Base-by-base conservation (phyloP, 2,888 invertebrate genomes). In the Osedax fenrisi region DNA sequence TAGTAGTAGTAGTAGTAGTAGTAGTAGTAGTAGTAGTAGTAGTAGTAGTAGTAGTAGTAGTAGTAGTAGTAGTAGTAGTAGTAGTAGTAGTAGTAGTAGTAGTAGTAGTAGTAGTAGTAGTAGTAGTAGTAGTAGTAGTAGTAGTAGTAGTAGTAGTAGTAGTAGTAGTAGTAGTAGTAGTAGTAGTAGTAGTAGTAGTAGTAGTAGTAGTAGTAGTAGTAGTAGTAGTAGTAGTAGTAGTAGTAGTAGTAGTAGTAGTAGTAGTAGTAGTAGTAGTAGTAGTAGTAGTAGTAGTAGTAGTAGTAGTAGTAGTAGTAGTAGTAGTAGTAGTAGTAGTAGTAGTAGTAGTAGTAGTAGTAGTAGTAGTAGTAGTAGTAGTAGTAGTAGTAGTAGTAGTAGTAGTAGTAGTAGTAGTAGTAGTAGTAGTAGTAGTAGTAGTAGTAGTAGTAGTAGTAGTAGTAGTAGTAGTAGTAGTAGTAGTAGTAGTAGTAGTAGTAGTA, bases 1-100 rank as follows among this genome's bases (percentile, higher is more conserved):
- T 3, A 66, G 67, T 66, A 66, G 67, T 66, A 66, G 67, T 66
- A 66, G 67, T 3, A 66, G 67, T 66, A 66, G 67, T 66, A 66
- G 67, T 66, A 66, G 67, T 66, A 66, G 67, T 66, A 66, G 67
- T 66, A 66, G 67, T 66, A 66, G 67, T 66, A 66, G 67, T 66
- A 66, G 67, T 66, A 66, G 67, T 66, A 66, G 67, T 66, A 66
- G 67, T 66, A 66, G 67, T 66, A 66, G 67, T 3, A 66, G 67
- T 66, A 66, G 67, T 66, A 13, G 67, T 66, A 66, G 67, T 66
- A 66, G 67, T 66, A 66, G 67, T 3, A 66, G 67, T 66, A 66
- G 67, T 3, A 66, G 67, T 66, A 66, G 67, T 66, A 66, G 67
- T 13, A 66, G 67, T 66, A 66, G 67, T 66, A 66, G 67, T 66